Evolutionary conservation across 2,113 vertebrate genomes (phyloP).

Genomic region (Calidris pugnax): DNA sequence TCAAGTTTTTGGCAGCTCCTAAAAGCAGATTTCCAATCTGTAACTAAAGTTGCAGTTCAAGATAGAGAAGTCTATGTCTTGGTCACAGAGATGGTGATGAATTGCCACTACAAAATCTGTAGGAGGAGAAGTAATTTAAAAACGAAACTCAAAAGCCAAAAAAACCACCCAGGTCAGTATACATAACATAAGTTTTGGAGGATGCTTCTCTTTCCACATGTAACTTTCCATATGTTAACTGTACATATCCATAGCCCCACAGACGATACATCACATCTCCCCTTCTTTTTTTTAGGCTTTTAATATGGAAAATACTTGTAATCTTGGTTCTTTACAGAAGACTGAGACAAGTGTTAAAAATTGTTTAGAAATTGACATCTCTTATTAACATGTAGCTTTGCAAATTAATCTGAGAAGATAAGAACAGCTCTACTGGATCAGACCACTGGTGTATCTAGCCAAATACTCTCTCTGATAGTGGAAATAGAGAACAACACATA

Average conservation of each 20-base stretch:
- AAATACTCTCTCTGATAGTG: not conserved
- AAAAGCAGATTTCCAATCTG: not conserved
- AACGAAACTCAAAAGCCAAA: not conserved
- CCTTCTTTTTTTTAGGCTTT: not conserved
- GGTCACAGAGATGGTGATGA: not conserved
- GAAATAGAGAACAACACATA: not conserved
- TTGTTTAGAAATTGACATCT: not conserved
- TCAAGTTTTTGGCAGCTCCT: not conserved
- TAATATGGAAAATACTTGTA: not conserved
- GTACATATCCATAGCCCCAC: not conserved
- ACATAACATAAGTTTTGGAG: not conserved
- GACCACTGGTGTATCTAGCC: not conserved
- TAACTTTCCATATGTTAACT: not conserved
- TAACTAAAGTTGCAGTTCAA: not conserved
- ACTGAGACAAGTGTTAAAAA: not conserved
- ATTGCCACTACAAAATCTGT: not conserved
- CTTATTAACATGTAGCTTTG: not conserved
- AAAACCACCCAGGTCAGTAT: fast-evolving
- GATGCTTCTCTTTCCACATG: not conserved
- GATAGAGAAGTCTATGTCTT: not conserved
- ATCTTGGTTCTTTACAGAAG: not conserved
- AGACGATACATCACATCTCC: not conserved
- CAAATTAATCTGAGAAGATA: not conserved
- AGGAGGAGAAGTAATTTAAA: not conserved
- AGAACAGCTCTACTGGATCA: not conserved